Evolutionary conservation across 2,888 invertebrate species (phyloP), one percentile per base, ranked within the genome.

Genomic region (Cabera pusaria): DNA sequence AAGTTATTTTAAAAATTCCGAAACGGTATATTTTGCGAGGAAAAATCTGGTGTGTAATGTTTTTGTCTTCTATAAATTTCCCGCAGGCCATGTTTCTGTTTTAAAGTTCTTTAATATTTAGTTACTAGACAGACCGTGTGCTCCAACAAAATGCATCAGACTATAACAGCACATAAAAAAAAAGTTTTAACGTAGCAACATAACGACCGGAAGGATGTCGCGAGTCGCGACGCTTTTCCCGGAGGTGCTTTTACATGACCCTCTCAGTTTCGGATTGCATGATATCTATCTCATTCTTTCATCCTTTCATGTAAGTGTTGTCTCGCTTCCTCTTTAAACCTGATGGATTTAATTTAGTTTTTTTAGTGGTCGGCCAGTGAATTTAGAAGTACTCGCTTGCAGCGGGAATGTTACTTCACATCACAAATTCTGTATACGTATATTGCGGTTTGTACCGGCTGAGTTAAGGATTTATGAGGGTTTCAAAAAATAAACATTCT

Each of bases 201-300:
- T 19, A 6, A 17, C 19, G 12, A 6, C 14, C 8, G 20, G 10
- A 20, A 10, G 10, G 16, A 20, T 21, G 55, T 35, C 25, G 44
- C 47, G 49, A 53, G 55, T 35, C 25, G 44, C 47, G 49, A 53
- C 53, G 35, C 67, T 29, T 59, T 74, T 66, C 70, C 58, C 29
- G 38, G 61, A 23, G 62, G 60, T 60, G 49, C 49, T 40, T 28
- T 25, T 31, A 56, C 76, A 64, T 47, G 47, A 56, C 63, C 50
- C 55, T 83, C 83, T 69, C 73, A 52, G 53, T 74, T 64, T 60
- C 64, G 59, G 67, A 74, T 76, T 77, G 72, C 57, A 67, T 69
- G 77, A 76, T 81, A 80, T 79, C 78, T 72, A 77, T 85, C 84
- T 77, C 84, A 72, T 79, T 73, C 69, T 58, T 72, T 65, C 83